These are phyloP conservation scores for Diplolepis rosae DNA, from an alignment of 2,888 invertebrate genomes.

Conservation along the genomic window DNA sequence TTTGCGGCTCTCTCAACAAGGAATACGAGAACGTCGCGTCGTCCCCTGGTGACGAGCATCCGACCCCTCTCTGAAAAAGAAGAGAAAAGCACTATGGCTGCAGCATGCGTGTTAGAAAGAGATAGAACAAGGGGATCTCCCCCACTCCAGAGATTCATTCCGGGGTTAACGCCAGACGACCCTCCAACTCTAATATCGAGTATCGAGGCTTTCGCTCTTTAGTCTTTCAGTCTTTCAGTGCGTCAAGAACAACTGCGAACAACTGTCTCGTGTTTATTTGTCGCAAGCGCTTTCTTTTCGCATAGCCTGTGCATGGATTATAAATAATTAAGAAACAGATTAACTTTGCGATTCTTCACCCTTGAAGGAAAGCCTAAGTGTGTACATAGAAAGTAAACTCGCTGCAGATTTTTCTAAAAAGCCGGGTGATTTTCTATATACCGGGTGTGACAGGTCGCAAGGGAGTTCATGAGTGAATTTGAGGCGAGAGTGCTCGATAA, in stretches of 20 bases:
- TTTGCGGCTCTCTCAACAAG: conserved; percentile 37
- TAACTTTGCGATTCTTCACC: background rate
- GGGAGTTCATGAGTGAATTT: background rate
- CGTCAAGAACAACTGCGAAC: conserved; percentile 21
- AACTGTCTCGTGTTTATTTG: conserved; percentile 1
- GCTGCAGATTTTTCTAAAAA: too few species aligned
- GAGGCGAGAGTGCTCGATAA: background rate
- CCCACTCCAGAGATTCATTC: conserved; percentile 53
- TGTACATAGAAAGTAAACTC: background rate
- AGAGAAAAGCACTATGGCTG: conserved; percentile 46
- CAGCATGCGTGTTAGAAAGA: conserved; percentile 36
- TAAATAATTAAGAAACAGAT: conserved; percentile 15
- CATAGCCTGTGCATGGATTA: background rate
- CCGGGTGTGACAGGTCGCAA: conserved; percentile 1
- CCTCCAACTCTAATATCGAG: conserved; percentile 9
- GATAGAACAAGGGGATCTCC: conserved; percentile 28
- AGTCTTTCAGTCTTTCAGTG: too few species aligned
- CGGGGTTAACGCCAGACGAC: conserved; percentile 52
- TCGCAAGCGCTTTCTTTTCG: background rate
- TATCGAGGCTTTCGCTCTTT: conserved; percentile 18
- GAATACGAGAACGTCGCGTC: conserved; percentile 44
- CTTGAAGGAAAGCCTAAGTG: background rate
- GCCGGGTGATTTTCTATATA: background rate
- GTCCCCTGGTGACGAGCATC: conserved; percentile 42
- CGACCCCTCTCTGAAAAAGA: conserved; percentile 42